These are phyloP conservation scores for Drosophila neonasuta DNA, from an alignment of 2,888 invertebrate genomes.

Conservation along the genomic window DNA sequence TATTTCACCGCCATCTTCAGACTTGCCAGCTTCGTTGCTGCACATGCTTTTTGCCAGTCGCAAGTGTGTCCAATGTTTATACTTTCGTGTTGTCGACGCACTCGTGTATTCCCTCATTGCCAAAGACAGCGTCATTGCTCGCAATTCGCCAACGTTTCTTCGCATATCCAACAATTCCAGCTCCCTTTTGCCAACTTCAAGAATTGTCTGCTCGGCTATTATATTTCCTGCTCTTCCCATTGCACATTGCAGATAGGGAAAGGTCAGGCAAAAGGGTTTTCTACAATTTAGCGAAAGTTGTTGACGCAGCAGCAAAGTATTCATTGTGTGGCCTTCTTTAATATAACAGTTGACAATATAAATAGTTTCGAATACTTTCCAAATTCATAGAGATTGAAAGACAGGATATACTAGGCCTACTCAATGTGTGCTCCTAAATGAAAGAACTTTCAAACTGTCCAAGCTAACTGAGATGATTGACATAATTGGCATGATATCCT, in stretches of 20 bases:
- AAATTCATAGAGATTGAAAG: not conserved
- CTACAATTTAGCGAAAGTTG: slow-evolving; percentile 24
- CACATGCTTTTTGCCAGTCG: slow-evolving; percentile 5
- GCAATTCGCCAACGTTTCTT: not conserved
- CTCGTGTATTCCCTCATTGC: slow-evolving; percentile 1
- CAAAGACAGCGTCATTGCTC: not conserved
- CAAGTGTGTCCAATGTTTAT: not conserved
- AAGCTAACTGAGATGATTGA: too few species aligned
- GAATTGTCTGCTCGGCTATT: not conserved
- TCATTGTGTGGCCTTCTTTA: slow-evolving; percentile 36
- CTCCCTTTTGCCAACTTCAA: not conserved
- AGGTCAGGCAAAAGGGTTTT: slow-evolving; percentile 1
- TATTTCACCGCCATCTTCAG: not conserved
- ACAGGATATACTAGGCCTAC: not conserved
- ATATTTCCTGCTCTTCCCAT: not conserved
- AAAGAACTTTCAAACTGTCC: not conserved
- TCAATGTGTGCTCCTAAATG: not conserved
- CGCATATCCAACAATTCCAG: slow-evolving; percentile 1
- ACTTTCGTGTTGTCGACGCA: not conserved
- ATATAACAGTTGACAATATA: slow-evolving; percentile 9
- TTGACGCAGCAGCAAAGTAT: slow-evolving; percentile 37
- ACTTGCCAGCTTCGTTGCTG: not conserved
- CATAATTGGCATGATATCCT: not conserved
- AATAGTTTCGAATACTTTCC: slow-evolving; percentile 3
- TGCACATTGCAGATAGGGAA: slow-evolving; percentile 8